phyloP scores from a whole-genome alignment of 2,888 invertebrate species.

The Drosophila neoperkinsi region DNA sequence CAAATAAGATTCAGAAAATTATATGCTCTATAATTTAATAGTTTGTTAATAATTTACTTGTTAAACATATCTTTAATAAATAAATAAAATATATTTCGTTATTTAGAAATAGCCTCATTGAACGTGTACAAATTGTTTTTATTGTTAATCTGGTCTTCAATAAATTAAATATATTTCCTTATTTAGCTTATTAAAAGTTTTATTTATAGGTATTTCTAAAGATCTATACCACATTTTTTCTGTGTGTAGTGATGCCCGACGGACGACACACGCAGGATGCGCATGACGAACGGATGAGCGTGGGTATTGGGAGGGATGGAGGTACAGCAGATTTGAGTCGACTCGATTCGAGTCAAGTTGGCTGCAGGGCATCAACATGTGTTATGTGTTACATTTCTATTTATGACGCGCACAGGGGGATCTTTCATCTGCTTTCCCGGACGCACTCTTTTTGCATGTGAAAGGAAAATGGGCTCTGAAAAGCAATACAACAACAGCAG shows the following conservation, averaged over 20 bases:
- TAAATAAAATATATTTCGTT: background rate
- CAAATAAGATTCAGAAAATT: background rate
- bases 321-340: slow-evolving; percentile 9
- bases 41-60: background rate
- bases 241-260: slow-evolving; percentile 27
- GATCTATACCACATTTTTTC: background rate
- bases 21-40: background rate
- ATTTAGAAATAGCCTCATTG: background rate
- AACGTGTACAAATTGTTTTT: too few relatives aligned
- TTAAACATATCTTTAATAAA: background rate
- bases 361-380: slow-evolving; percentile 73
- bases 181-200: background rate
- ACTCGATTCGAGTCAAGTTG: slow-evolving; percentile 38
- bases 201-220: background rate
- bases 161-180: background rate
- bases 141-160: background rate
- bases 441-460: slow-evolving; percentile 57
- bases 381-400: slow-evolving; percentile 77
- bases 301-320: background rate
- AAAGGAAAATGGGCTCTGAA: slow-evolving; percentile 76
- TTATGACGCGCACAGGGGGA: slow-evolving; percentile 50
- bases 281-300: background rate
- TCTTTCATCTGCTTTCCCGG: slow-evolving; percentile 42
- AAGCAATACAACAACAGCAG: slow-evolving; percentile 50
- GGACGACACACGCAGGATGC: slow-evolving; percentile 45